Evolutionary conservation across 2,113 vertebrate genomes (phyloP).

Genomic region (Podarcis cretensis): DNA sequence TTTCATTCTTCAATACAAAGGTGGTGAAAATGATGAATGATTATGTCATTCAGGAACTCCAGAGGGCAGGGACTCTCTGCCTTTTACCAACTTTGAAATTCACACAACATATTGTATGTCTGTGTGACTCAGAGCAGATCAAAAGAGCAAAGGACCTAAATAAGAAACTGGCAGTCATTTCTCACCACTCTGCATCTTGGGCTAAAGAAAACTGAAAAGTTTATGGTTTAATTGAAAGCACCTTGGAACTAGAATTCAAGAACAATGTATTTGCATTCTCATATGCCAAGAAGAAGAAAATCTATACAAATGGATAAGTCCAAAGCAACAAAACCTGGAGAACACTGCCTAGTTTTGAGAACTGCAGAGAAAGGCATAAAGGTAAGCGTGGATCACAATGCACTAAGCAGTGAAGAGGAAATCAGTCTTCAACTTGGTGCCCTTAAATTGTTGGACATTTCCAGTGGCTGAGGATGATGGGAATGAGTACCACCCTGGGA

Average conservation of each 20-base stretch:
- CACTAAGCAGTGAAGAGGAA: not conserved
- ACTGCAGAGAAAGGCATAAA: not conserved
- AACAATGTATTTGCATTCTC: not conserved
- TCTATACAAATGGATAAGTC: not conserved
- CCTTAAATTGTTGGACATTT: no score
- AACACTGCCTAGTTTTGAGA: not conserved
- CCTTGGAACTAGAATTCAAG: not conserved
- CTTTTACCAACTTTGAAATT: slow-evolving; percentile 1
- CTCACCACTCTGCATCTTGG: not conserved
- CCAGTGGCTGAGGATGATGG: no score
- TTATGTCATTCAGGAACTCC: not conserved
- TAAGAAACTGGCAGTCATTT: not conserved
- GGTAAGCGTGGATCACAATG: not conserved
- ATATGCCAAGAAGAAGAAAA: not conserved
- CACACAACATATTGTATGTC: not conserved
- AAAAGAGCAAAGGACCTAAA: slow-evolving; percentile 3
- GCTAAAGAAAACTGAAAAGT: not conserved
- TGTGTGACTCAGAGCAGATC: not conserved
- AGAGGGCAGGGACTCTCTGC: not conserved
- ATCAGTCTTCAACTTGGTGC: no score
- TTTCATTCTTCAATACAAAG: not conserved
- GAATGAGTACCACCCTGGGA: not conserved
- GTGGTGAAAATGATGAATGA: slow-evolving; percentile 10
- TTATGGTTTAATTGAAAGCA: not conserved
- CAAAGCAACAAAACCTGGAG: not conserved